phyloP scores from a whole-genome alignment of 1,140 invertebrate species.

The Idris sp. region DNA sequence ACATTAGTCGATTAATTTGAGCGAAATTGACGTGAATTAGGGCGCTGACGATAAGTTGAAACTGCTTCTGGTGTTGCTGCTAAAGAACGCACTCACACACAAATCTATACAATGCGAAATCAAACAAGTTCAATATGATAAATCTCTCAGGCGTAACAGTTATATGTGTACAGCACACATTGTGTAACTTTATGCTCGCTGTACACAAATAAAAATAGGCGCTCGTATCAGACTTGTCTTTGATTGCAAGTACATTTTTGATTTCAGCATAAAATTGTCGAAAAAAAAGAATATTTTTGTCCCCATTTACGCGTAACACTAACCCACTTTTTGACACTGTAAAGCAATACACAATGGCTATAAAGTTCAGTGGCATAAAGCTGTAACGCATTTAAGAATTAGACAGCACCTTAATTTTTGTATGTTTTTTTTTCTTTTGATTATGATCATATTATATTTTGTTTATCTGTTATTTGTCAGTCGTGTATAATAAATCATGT shows the following conservation, averaged over 20 bases:
- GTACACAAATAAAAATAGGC: too few species aligned
- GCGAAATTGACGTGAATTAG: slow-evolving; percentile 8
- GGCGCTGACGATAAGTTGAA: slow-evolving; percentile 3
- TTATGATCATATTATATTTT: not conserved
- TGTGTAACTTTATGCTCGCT: slow-evolving; percentile 21
- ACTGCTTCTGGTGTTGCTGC: slow-evolving; percentile 1
- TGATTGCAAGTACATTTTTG: too few species aligned
- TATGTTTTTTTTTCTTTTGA: too few species aligned
- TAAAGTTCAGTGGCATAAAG: too few species aligned
- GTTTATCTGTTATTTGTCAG: slow-evolving; percentile 12
- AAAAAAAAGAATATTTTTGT: too few species aligned
- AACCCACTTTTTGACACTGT: too few species aligned
- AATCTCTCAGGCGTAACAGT: slow-evolving; percentile 17
- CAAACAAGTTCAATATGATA: slow-evolving; percentile 32
- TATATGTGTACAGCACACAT: slow-evolving; percentile 2
- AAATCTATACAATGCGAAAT: slow-evolving; percentile 30
- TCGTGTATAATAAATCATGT: slow-evolving; percentile 6
- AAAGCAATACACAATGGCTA: too few species aligned
- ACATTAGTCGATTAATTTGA: slow-evolving; percentile 5
- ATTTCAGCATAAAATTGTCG: too few species aligned
- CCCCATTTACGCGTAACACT: too few species aligned
- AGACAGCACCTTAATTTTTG: too few species aligned
- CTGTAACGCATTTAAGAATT: slow-evolving; percentile 12
- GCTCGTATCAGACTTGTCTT: too few species aligned
- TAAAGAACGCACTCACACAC: slow-evolving; percentile 11